Evolutionary conservation across 2,113 vertebrate species (phyloP), one percentile per base, ranked within the genome.

Genomic region (Noturus placidus): DNA sequence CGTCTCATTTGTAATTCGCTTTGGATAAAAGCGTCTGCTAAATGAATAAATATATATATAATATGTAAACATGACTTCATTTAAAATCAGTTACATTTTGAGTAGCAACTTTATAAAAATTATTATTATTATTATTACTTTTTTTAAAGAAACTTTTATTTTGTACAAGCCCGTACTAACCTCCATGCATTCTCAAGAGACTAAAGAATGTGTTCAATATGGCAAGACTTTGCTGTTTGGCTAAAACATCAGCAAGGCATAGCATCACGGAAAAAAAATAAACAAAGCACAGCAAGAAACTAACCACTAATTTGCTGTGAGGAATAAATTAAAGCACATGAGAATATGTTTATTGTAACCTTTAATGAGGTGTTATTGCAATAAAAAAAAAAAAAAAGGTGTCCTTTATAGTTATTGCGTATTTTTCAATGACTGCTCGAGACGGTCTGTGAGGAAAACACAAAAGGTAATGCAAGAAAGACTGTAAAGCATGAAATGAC

Each of bases 401-500:
- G 56, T 42, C 54, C 54, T 81, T 81, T 46, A 59, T 52, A 65
- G 19, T 42, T 19, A 3, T 25, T 35, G 65, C 50, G 25, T 54
- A 70, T 54, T 84, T 84, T 84, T 57, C 52, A 56, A n/a, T 86
- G n/a, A 65, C 19, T 30, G 57, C 59, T 25, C 84, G n/a, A 35
- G 42, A 61, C 17, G 6, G 22, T 46, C 30, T 38, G 30, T 57
- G 38, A 63, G 74, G 35, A 77, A 42, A 82, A 57, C 35, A 89
- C 88, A 25, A 46, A 65, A 27, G 69, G 92, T 93, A 94, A 94
- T 89, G 85, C 93, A 89, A 94, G 93, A 92, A 94, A 91, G 88
- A 92, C 93, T 93, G 94, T 82, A 72, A 82, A 89, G 92, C 93
- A 82, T 90, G 94, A 94, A 94, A 86, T 94, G 91, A 94, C 87